A percentile compares a stretch with the other conserved stretches of the same genome.
Evolutionary conservation across 2,888 invertebrate species (phyloP).

Genomic region (Augochlorella aurata): DNA sequence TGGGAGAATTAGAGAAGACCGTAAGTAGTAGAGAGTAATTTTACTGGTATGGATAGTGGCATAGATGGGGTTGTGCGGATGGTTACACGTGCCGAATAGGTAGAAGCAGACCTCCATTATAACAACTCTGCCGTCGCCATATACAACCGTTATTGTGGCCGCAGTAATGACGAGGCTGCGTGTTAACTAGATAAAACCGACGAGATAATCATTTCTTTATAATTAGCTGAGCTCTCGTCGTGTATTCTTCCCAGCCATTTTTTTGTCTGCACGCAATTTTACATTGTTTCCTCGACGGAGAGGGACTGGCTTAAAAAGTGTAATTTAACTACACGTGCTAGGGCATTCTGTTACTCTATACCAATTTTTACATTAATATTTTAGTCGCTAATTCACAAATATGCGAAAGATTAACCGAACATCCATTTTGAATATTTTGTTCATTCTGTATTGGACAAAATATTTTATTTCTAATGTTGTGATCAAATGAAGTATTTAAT

Average conservation of each 20-base stretch:
- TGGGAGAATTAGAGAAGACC: slow-evolving; percentile 12
- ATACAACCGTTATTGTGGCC: slow-evolving; percentile 66
- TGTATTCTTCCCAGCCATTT: background rate
- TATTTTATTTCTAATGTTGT: too few relatives aligned
- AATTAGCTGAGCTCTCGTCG: slow-evolving; percentile 30
- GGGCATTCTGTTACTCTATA: too few relatives aligned
- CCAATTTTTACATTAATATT: too few relatives aligned
- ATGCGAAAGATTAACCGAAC: too few relatives aligned
- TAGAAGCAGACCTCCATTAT: slow-evolving; percentile 73
- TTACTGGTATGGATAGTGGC: slow-evolving; percentile 59
- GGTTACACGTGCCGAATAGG: slow-evolving; percentile 65
- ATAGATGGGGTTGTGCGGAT: slow-evolving; percentile 66
- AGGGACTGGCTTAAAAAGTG: too few relatives aligned
- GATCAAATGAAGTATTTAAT: too few relatives aligned
- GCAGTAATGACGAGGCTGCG: slow-evolving; percentile 68
- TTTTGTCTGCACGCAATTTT: too few relatives aligned
- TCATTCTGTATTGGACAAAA: too few relatives aligned
- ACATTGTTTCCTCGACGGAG: too few relatives aligned
- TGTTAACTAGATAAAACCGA: slow-evolving; percentile 57
- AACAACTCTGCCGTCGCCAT: slow-evolving; percentile 66
- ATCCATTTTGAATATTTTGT: too few relatives aligned
- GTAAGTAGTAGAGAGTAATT: slow-evolving; percentile 40
- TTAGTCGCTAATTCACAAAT: too few relatives aligned
- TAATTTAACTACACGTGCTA: too few relatives aligned
- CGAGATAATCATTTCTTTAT: slow-evolving; percentile 46